Evolutionary conservation across 2,797 vertebrate genomes (phyloP), one percentile per base, ranked within the genome.

Genomic region (Galaxias olidus): DNA sequence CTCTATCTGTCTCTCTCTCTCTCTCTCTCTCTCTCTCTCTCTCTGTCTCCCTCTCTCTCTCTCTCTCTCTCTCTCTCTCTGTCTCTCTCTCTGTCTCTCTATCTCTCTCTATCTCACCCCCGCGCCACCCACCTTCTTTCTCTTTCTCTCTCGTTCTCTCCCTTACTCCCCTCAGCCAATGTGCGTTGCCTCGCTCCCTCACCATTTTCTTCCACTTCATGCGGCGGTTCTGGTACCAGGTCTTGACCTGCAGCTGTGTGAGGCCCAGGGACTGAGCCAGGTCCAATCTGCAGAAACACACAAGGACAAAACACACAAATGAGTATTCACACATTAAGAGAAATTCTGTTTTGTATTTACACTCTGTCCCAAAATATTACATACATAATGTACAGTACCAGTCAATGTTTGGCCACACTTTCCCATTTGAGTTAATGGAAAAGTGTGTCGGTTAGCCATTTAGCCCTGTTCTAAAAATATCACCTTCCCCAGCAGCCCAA

Each of bases 131-230:
- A 3, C 30, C 6, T 6, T 30, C 30, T 30, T 6, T 30, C 30
- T 30, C 30, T 30, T 6, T 30, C 30, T 30, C 30, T 30, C 30
- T 30, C 30, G 2, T 6, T 30, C 30, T 15, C 10, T 53, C 4
- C 41, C 13, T 15, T 30, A 45, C 44, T 59, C 18, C 15, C n/a
- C 4, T 14, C 56, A 15, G 17, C 13, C 15, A 9, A 44, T 11
- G 8, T 10, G 10, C 42, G 8, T 30, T 20, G 19, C 7, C 14
- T 20, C 40, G 6, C 30, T 20, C 40, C 2, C 30, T 93, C 84
- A 98, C 97, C 95, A 99, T 94, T 91, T 99, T 99, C 87, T 99
- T 99, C 97, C 97, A 99, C 84, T 99, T 99, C 97, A 99, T 99
- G 50, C 97, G 94, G 40, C 97, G 94, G 88, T 99, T 99, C 87